These are phyloP conservation scores for Acanthopleura granulata DNA, from an alignment of 2,888 invertebrate species.

Conservation along the genomic window DNA sequence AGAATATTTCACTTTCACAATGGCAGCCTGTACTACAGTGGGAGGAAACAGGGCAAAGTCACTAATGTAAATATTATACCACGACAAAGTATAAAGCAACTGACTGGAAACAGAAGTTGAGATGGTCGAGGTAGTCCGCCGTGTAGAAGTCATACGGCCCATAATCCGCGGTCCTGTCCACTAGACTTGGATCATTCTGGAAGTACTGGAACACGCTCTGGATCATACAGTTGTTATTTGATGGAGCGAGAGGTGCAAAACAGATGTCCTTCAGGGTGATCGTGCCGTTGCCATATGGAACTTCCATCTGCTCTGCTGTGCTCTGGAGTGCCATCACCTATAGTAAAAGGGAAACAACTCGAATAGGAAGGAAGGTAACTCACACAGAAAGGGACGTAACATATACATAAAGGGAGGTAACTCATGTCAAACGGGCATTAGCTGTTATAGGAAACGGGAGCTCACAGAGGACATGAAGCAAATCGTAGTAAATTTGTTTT, in stretches of 20 bases:
- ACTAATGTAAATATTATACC: too few relatives aligned
- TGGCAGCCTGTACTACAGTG: too few relatives aligned
- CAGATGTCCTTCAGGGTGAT: conserved; percentile 82
- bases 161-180: conserved; percentile 41
- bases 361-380: too few relatives aligned
- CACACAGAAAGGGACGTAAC: background rate
- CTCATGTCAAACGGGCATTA: too few relatives aligned
- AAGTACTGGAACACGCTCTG: conserved; percentile 95
- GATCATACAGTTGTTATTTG: conserved; percentile 83
- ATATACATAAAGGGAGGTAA: background rate
- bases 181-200: conserved; percentile 70
- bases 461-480: too few relatives aligned
- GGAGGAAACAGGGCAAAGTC: too few relatives aligned
- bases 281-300: conserved; percentile 34
- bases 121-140: conserved; percentile 81
- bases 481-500: too few relatives aligned
- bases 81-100: too few relatives aligned
- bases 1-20: background rate
- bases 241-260: conserved; percentile 86
- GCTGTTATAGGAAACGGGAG: too few relatives aligned
- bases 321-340: conserved; percentile 67
- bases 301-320: conserved; percentile 37
- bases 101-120: conserved; percentile 79
- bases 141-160: conserved; percentile 33
- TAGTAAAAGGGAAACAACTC: conserved; percentile 18